Conservation (phyloP, 2,797 vertebrate species). For the Paguma larvata region DNA sequence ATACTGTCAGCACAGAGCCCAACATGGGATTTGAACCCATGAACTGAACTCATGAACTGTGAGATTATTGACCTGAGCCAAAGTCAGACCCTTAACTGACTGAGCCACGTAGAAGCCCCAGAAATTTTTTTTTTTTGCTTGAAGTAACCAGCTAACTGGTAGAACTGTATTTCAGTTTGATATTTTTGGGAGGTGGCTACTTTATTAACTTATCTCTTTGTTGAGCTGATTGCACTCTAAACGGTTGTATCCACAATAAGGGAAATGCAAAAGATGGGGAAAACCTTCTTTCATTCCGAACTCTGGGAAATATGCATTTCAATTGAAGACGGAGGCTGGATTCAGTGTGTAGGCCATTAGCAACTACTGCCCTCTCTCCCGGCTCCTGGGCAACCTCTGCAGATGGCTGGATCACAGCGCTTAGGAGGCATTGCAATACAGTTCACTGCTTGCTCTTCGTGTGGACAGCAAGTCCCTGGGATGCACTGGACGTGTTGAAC, state of each 20-base stretch:
- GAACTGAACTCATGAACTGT: no score
- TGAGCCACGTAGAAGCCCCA: no score
- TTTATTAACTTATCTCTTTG: not conserved
- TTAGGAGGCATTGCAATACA: not conserved
- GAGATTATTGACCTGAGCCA: no score
- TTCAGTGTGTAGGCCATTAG: not conserved
- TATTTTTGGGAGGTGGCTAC: not conserved
- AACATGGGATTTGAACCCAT: no score
- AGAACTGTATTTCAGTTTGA: slow-evolving; percentile 16
- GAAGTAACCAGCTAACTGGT: not conserved
- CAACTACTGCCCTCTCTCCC: not conserved
- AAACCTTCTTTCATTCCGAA: not conserved
- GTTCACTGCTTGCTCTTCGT: not conserved
- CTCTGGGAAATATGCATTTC: not conserved
- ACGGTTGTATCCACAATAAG: not conserved
- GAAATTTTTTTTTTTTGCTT: not conserved
- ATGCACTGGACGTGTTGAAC: not conserved
- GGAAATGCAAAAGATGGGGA: not conserved
- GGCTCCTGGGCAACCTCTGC: not conserved
- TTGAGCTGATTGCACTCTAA: not conserved
- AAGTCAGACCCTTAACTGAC: no score
- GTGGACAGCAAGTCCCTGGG: not conserved
- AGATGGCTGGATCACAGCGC: not conserved
- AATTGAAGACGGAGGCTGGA: not conserved
- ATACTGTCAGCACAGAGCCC: no score